These are phyloP conservation scores for Podarcis muralis DNA, from an alignment of 2,113 vertebrate species.

Conservation along the genomic window DNA sequence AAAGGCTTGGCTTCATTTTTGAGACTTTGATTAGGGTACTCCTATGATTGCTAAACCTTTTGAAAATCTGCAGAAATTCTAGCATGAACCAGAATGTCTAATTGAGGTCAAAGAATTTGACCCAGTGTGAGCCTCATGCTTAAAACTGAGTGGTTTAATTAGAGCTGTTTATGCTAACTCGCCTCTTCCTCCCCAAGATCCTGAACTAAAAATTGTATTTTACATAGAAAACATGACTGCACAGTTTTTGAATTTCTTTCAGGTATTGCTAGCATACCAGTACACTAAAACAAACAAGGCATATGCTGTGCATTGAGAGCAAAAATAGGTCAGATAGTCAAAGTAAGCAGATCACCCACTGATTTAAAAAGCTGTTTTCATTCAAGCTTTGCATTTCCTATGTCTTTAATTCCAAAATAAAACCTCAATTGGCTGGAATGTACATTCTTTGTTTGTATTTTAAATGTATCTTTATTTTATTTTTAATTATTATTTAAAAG, in stretches of 20 bases:
- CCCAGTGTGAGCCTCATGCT: slow-evolving; percentile 28
- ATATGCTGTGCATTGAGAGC: neutral
- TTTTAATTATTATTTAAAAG: too few species aligned
- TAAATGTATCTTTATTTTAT: neutral
- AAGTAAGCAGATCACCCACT: neutral
- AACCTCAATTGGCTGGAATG: neutral
- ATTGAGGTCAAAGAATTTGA: neutral
- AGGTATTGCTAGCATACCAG: neutral
- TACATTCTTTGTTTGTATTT: neutral
- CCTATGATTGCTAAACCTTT: neutral
- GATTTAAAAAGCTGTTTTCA: neutral
- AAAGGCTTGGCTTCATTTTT: neutral
- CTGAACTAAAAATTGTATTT: neutral
- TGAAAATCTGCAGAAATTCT: neutral
- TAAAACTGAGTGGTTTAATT: neutral
- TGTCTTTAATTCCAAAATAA: neutral
- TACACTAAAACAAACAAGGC: neutral
- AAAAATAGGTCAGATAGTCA: neutral
- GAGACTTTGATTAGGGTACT: neutral
- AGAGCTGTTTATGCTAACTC: neutral
- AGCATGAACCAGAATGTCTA: neutral
- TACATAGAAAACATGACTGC: fast-evolving
- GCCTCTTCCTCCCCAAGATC: neutral
- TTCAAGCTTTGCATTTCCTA: neutral
- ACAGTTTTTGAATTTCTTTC: neutral